Conservation (phyloP, 2,888 invertebrate species). For the Tiphia femorata region DNA sequence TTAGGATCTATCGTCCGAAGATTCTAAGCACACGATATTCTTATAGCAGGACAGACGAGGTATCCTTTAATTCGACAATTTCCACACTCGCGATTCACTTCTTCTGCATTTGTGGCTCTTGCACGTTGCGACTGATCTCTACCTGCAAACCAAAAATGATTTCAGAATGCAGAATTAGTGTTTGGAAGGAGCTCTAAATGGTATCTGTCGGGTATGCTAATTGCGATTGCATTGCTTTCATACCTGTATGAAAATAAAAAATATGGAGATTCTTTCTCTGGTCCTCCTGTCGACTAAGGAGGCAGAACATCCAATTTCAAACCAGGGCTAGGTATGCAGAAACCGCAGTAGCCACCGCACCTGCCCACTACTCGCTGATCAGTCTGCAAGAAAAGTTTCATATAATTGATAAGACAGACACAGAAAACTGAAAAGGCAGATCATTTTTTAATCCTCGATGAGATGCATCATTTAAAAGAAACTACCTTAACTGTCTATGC, state of each 20-base stretch:
- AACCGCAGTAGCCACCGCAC: conserved; percentile 83
- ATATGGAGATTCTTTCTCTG: background rate
- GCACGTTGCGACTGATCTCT: background rate
- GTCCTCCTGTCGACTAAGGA: conserved; percentile 41
- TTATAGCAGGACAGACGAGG: too few relatives aligned
- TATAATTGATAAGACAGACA: too few relatives aligned
- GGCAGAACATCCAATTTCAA: conserved; percentile 62
- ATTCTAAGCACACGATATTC: too few relatives aligned
- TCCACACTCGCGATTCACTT: background rate
- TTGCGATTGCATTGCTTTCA: too few relatives aligned
- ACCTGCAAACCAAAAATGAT: background rate
- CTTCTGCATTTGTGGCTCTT: background rate
- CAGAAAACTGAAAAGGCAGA: too few relatives aligned
- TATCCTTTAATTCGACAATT: too few relatives aligned
- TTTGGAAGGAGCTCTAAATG: background rate
- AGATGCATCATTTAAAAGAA: too few relatives aligned
- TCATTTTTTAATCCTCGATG: too few relatives aligned
- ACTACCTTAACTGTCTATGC: too few relatives aligned
- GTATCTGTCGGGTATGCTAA: background rate
- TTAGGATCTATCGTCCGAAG: too few relatives aligned
- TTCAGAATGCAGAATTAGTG: background rate
- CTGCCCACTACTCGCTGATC: conserved; percentile 73
- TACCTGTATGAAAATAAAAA: background rate
- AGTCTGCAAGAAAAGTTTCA: conserved; percentile 67
- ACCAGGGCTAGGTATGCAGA: conserved; percentile 70